These are phyloP conservation scores for Microcebus ravelobensis DNA, from an alignment of 2,113 vertebrate species.

Conservation along the genomic window DNA sequence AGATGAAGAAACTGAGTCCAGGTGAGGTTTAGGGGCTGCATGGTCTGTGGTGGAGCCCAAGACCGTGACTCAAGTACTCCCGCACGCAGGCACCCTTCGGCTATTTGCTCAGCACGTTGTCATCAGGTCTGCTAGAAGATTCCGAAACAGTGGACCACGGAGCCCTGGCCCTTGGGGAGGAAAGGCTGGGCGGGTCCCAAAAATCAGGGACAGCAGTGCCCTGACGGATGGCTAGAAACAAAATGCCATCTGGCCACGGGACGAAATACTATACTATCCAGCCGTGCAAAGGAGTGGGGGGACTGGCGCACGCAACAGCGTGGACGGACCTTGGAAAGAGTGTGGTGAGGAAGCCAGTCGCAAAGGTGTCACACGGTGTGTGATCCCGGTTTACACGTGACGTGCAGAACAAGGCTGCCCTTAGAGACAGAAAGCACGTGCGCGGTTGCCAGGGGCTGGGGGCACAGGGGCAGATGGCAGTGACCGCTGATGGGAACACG, in stretches of 20 bases:
- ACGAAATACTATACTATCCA: rapidly evolving
- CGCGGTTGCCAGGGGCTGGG: background rate
- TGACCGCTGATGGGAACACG: background rate
- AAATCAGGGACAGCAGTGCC: background rate
- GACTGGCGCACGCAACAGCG: rapidly evolving
- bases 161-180: background rate
- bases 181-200: rapidly evolving
- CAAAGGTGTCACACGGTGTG: rapidly evolving
- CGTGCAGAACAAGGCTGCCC: background rate
- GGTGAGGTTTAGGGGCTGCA: rapidly evolving
- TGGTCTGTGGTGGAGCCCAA: no score
- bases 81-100: rapidly evolving
- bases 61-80: no score
- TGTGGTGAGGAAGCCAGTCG: rapidly evolving
- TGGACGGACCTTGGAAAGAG: background rate
- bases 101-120: rapidly evolving
- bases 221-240: rapidly evolving
- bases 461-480: rapidly evolving
- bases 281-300: background rate
- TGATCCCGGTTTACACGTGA: rapidly evolving
- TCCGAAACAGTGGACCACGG: background rate
- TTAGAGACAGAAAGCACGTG: rapidly evolving
- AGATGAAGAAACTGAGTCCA: background rate
- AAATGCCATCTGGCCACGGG: rapidly evolving
- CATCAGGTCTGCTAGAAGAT: background rate